Percentiles rank a stretch among this genome's conserved stretches.
These are phyloP conservation scores for Argyra leucocephala DNA, from an alignment of 2,888 invertebrate genomes.

Conservation along the genomic window DNA sequence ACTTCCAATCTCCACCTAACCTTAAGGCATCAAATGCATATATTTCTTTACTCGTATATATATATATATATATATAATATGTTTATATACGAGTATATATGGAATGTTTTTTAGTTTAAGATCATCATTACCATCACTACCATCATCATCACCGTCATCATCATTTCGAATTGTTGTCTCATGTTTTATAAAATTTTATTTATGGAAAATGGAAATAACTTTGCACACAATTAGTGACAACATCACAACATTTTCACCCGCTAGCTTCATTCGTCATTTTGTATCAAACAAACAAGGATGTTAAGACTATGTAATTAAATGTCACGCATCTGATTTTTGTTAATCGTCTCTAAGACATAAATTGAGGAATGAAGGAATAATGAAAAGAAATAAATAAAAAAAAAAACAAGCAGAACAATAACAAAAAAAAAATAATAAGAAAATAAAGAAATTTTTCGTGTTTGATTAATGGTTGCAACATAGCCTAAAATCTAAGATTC, in stretches of 20 bases:
- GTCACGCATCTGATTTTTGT: not conserved
- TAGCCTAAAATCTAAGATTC: too few species aligned
- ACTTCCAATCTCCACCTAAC: too few species aligned
- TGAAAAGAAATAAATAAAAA: not conserved
- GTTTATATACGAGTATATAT: too few species aligned
- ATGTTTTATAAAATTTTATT: not conserved
- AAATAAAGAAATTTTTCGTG: too few species aligned
- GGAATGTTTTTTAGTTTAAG: too few species aligned
- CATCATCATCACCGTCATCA: too few species aligned
- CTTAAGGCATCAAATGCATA: too few species aligned
- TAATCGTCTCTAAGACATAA: not conserved
- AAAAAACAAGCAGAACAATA: not conserved
- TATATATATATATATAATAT: too few species aligned
- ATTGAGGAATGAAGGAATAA: not conserved
- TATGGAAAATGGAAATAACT: not conserved
- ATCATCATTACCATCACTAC: too few species aligned
- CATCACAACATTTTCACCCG: conserved; percentile 1
- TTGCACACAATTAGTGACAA: conserved; percentile 3
- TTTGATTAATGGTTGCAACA: too few species aligned
- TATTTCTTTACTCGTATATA: too few species aligned
- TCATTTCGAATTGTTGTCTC: too few species aligned
- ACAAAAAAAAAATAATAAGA: not conserved
- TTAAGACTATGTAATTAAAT: not conserved
- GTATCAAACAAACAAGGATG: not conserved
- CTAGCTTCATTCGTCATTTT: not conserved